A percentile compares a stretch with the other conserved stretches of the same genome.
Conservation (phyloP, 2,888 invertebrate species). For the Scaptomyza caliginosa region DNA sequence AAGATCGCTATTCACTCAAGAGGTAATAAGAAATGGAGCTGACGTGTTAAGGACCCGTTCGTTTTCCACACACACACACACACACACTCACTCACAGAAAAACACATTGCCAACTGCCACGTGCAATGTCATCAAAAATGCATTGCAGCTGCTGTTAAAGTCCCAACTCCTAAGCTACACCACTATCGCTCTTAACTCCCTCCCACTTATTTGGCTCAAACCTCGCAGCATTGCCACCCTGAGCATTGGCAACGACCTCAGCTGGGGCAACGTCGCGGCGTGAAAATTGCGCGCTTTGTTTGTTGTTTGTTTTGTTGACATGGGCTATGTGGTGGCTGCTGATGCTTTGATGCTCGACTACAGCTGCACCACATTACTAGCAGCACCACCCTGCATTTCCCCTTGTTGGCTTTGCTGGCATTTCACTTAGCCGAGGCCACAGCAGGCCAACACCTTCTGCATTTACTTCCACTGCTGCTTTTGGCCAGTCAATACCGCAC, state of each 20-base stretch:
- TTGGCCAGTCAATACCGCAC: constrained; percentile 50
- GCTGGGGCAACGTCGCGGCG: constrained; percentile 62
- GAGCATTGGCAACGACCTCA: constrained; percentile 55
- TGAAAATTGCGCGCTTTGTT: constrained; percentile 73
- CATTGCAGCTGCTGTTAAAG: constrained; percentile 54
- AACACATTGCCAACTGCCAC: constrained; percentile 11
- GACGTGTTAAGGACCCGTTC: constrained; percentile 55
- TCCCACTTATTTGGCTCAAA: background rate
- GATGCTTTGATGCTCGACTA: constrained; percentile 47
- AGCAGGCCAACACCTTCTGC: constrained; percentile 33
- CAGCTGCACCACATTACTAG: constrained; percentile 19
- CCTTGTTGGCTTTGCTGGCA: constrained; percentile 32
- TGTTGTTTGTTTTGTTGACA: constrained; percentile 73
- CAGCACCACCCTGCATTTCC: background rate
- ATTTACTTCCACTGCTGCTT: constrained; percentile 17
- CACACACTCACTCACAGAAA: too few relatives aligned
- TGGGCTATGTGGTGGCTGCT: constrained; percentile 30
- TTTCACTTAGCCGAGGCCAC: constrained; percentile 47
- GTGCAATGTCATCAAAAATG: constrained; percentile 58
- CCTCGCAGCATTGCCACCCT: constrained; percentile 10
- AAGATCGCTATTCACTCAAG: constrained; percentile 43
- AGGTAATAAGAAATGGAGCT: constrained; percentile 53
- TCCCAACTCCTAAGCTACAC: constrained; percentile 14
- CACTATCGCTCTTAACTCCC: background rate
- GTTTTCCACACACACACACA: constrained; percentile 12